Conservation (phyloP, 2,113 vertebrate genomes). For the Falcunculus frontatus region DNA sequence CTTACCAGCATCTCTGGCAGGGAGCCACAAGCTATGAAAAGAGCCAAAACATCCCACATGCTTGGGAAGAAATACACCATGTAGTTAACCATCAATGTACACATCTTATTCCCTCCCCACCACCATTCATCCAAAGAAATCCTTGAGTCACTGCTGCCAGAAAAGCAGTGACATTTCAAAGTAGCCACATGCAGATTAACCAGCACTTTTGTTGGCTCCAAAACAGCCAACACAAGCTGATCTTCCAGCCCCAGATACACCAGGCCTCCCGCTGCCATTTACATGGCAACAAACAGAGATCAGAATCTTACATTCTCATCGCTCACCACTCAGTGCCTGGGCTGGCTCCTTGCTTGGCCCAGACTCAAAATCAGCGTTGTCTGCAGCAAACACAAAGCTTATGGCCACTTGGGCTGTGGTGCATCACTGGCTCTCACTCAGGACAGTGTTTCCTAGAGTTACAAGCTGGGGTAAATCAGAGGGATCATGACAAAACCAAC, state of each 20-base stretch:
- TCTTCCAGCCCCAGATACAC: not conserved
- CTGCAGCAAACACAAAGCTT: not conserved
- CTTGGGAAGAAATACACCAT: not conserved
- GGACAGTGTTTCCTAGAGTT: not conserved
- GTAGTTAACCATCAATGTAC: not conserved
- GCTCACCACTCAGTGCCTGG: not conserved
- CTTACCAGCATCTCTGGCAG: not conserved
- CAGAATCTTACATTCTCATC: not conserved
- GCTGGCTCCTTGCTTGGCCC: not conserved
- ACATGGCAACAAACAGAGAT: not conserved
- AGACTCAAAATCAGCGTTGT: not conserved
- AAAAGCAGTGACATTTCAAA: constrained; percentile 1
- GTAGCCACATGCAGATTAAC: not conserved
- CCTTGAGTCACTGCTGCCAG: not conserved
- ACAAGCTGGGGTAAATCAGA: not conserved
- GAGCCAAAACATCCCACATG: not conserved
- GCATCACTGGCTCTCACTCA: not conserved
- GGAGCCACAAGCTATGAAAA: not conserved
- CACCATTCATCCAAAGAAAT: not conserved
- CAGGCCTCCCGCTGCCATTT: not conserved
- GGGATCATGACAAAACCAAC: not conserved
- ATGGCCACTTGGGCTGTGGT: not conserved
- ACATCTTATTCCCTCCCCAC: not conserved
- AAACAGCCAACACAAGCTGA: not conserved
- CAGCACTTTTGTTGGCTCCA: not conserved